Base-by-base conservation (phyloP, 1,140 invertebrate genomes). In the Drosophila arawakana region DNA sequence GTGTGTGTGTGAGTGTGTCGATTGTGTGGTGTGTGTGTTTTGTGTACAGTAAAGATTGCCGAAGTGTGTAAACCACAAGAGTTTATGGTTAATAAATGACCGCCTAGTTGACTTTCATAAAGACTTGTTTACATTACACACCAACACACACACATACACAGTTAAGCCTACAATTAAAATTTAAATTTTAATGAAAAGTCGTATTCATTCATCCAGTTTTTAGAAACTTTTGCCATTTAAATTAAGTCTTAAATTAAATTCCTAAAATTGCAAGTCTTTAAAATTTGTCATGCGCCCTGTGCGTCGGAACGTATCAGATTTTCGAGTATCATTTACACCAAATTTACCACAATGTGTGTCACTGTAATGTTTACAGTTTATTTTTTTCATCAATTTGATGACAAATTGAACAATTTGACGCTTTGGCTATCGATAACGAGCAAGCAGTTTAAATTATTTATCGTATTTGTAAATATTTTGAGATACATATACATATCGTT, bases 41-140 rank as follows among this genome's bases (percentile, higher is more conserved):
- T 30, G 25, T 54, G 63, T 62, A 78, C 67, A 81, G 67, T 74
- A 72, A 47, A 50, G 43, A 65, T 68, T 73, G 52, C 25, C 43
- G 57, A 66, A 73, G 57, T 73, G 58, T 50, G 54, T 50, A 44
- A 71, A 75, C 60, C 52, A 63, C 73, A 70, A 54, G 50, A 54
- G 18, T 37, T 61, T 25, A 72, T 62, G 62, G 25, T 67, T 66
- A 65, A 41, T 67, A 43, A 55, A 54, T 65, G 13, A 7, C 35
- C 34, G 11, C 35, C 39, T 58, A 30, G 35, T 49, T 41, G 43
- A 7, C 41, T 43, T 13, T 13, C 41, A 43, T 43, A 13, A n/a
- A 43, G 11, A 43, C 37, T 59, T 39, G 35, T 54, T 34, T 58
- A 58, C 47, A 18, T 8, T 47, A 57, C 43, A 13, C 30, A 55